Base-by-base conservation (phyloP, 2,888 invertebrate species). In the Muscina levida region DNA sequence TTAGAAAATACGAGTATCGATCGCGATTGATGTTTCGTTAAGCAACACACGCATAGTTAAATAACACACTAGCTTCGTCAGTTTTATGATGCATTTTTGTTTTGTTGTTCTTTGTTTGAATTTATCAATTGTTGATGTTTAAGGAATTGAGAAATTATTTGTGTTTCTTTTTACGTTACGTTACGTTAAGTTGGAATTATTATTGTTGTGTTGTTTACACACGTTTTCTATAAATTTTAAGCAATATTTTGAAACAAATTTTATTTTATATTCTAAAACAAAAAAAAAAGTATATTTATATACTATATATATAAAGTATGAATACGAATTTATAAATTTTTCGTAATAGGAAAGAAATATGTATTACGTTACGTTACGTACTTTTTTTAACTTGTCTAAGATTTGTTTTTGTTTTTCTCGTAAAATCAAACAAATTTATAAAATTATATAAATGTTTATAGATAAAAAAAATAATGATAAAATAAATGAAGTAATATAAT, bases 41-140 rank as follows among this genome's bases (percentile, higher is more conserved):
- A 19, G 1, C 8, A 87, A 86, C 84, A 88, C 86, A 87, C 86
- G 85, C 84, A 86, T 51, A 26, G 68, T 72, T 62, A 72, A 44
- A 72, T 74, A 81, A 85, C 86, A 88, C 87, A 88, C 87, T 87
- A 87, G 85, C 88, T 88, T 88, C 89, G 88, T 88, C 88, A 88
- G 87, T 88, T 88, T 88, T 87, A 86, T 84, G 84, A 84, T 84
- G 84, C 46, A n/a, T 51, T 71, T 57, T 83, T n/a, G n/a, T n/a
- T 70, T 57, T 71, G 48, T 67, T 62, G 65, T 62, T 39, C 66
- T 39, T 68, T 39, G 22, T 51, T 39, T 57, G 26, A 56, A 10
- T 70, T 56, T 13, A 46, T 5, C 31, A 39, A 44, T 42, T 15
- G 22, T 31, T n/a, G 51, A 66, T 73, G 53, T 77, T 65, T 65